Base-by-base conservation (phyloP, 2,888 invertebrate species). In the Drosophila dives region DNA sequence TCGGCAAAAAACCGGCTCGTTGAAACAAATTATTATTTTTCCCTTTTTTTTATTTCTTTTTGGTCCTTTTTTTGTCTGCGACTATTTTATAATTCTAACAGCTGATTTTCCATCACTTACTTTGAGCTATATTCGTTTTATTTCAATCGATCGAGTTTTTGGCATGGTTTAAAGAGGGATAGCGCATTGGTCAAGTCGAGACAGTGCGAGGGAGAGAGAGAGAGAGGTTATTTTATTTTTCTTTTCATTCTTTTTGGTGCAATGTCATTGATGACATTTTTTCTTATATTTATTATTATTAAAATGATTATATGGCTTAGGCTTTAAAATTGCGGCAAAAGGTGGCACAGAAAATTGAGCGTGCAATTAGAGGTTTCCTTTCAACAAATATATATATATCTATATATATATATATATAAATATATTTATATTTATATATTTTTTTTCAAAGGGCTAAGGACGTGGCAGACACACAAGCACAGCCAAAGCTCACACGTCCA, bases 321-420 rank as follows among this genome's bases (percentile, higher is more conserved):
- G 82, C 81, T 72, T 75, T 77, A 74, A 76, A 73, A 79, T 74
- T 64, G 56, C 64, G 64, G 34, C 53, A 45, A 72, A 65, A 73
- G 58, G 75, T 65, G 63, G 48, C 45, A 64, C 70, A 64, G 55
- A 84, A 86, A 84, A 79, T 83, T 77, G 73, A 85, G 83, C 80
- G 51, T 80, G 73, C 88, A 68, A 73, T 83, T 83, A 74, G 81
- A 75, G 71, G 71, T 75, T 78, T 78, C 75, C 73, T 82, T 74
- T 81, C 76, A 77, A 80, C 74, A 73, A 83, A 8, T 38, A 8
- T 38, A 10, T 10, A 40, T 40, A n/a, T 17, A 10, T 33, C 49
- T 50, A 40, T 50, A 6, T 15, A 60, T 32, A 32, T 32, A 32
- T 33, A 29, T 38, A 11, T 15, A 8, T 15, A 34, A 8, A 23